These are phyloP conservation scores for Tympanuchus pallidicinctus DNA, from an alignment of 2,113 vertebrate genomes.

Conservation along the genomic window DNA sequence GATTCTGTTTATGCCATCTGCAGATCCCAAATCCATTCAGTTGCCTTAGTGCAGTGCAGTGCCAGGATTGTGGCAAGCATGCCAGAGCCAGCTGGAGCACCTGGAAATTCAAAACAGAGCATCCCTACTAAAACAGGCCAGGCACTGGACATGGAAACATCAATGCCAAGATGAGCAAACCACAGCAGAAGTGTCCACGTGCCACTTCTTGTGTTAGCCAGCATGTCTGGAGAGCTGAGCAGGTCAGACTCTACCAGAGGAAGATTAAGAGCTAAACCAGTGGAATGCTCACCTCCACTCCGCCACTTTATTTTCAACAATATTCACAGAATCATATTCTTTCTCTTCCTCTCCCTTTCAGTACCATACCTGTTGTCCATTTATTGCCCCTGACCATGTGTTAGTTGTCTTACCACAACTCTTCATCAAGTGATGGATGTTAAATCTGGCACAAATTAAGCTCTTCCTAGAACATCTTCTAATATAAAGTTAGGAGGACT, in stretches of 20 bases:
- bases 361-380: not conserved
- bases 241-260: not conserved
- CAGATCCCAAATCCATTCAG: not conserved
- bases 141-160: not conserved
- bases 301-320: not conserved
- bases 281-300: not conserved
- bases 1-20: not conserved
- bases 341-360: not conserved
- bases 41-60: not conserved
- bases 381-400: not conserved
- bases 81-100: constrained; percentile 6
- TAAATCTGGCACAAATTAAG: not conserved
- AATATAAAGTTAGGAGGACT: not conserved
- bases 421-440: not conserved
- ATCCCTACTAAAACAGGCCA: fast-evolving
- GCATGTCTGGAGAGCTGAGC: not conserved
- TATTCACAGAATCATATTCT: not conserved
- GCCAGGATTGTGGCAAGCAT: fast-evolving
- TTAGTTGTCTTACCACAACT: not conserved
- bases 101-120: not conserved
- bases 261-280: not conserved
- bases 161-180: fast-evolving
- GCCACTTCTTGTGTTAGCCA: not conserved
- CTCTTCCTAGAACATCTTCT: not conserved
- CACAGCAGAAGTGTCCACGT: not conserved